Conservation (phyloP, 2,113 vertebrate genomes). For the Clupea harengus region DNA sequence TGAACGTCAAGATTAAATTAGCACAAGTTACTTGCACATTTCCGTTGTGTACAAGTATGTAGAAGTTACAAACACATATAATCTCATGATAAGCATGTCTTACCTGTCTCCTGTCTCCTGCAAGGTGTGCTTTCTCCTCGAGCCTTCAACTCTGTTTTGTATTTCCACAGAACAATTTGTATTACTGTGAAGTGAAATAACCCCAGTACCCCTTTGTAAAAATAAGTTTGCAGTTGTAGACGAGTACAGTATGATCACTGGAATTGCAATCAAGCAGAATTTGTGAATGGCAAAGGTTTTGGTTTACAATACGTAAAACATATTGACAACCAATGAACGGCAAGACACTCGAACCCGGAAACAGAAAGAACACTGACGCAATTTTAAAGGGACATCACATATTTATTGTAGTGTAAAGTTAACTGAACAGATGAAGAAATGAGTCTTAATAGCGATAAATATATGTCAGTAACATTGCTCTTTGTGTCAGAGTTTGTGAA, state of each 20-base stretch:
- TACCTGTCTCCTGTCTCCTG: background rate
- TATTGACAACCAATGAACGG: background rate
- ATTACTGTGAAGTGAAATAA: background rate
- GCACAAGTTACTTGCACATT: background rate
- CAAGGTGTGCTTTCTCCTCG: background rate
- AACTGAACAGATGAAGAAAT: no score
- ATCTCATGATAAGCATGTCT: background rate
- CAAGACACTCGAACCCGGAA: background rate
- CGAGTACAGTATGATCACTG: background rate
- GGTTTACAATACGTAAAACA: background rate
- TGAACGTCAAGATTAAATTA: background rate
- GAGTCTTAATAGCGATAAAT: no score
- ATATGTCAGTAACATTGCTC: no score
- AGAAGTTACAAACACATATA: background rate
- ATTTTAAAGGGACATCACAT: background rate
- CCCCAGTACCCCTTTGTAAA: background rate
- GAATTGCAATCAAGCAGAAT: background rate
- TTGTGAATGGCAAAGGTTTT: background rate
- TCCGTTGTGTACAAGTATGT: background rate
- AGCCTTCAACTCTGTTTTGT: background rate
- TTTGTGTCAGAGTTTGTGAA: no score
- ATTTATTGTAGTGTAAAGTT: background rate
- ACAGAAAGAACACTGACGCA: background rate
- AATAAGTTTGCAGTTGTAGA: background rate
- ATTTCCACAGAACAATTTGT: background rate